phyloP scores from a whole-genome alignment of 2,113 vertebrate genomes.

The Zosterops hypoxanthus region DNA sequence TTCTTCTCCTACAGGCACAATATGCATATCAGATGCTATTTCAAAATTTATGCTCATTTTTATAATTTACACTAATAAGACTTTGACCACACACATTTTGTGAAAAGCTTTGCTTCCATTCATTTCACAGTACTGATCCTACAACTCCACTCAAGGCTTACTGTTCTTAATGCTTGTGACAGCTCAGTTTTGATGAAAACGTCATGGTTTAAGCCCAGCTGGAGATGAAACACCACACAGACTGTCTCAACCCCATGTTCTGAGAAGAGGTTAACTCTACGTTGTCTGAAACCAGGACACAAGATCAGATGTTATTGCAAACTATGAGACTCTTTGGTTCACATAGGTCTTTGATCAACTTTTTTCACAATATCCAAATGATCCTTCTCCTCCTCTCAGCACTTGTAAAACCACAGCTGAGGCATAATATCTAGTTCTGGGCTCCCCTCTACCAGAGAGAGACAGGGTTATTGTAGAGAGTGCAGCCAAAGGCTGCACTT shows the following conservation, averaged over 20 bases:
- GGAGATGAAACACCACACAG: not conserved
- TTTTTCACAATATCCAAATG: not conserved
- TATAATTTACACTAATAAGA: not conserved
- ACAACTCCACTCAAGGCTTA: not conserved
- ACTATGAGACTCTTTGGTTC: not conserved
- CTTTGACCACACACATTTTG: not conserved
- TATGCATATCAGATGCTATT: not conserved
- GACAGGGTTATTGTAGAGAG: not conserved
- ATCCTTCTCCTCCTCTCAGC: not conserved
- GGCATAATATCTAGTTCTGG: not conserved
- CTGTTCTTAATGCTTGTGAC: not conserved
- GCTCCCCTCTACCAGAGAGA: not conserved
- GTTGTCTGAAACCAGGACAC: not conserved
- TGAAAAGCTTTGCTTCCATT: not conserved
- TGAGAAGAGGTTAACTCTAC: not conserved
- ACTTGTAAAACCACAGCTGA: not conserved
- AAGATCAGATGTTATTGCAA: not conserved
- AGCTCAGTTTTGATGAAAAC: not conserved
- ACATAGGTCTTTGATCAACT: not conserved
- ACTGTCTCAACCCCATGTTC: not conserved
- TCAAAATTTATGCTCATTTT: not conserved
- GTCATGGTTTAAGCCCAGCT: not conserved
- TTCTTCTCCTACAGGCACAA: not conserved
- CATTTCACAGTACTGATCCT: not conserved
- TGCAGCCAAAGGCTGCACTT: not conserved